These are phyloP conservation scores for Steatocranus sp. DNA, from an alignment of 2,797 vertebrate species.

Conservation along the genomic window DNA sequence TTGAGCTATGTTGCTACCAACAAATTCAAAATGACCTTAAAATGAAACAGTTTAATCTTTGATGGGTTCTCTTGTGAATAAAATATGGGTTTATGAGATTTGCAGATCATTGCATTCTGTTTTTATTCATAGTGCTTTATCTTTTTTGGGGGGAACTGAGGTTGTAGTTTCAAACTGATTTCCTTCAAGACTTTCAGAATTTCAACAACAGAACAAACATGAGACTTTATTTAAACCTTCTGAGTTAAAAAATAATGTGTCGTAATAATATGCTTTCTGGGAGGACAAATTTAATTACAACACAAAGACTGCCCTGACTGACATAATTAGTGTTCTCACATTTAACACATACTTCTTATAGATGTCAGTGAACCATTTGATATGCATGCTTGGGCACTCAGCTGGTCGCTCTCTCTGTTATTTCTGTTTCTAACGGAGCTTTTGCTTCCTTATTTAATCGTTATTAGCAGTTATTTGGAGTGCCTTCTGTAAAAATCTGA, in stretches of 20 bases:
- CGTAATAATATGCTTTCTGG: background rate
- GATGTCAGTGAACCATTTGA: background rate
- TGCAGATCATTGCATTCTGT: background rate
- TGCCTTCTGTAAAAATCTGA: background rate
- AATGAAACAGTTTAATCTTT: background rate
- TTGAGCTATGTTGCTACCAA: background rate
- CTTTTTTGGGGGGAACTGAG: rapidly evolving
- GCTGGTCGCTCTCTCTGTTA: background rate
- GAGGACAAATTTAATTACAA: constrained; percentile 1
- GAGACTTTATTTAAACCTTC: background rate
- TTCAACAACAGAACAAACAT: background rate
- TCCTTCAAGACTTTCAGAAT: background rate
- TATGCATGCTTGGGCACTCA: background rate
- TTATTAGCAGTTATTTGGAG: background rate
- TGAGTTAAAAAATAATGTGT: background rate
- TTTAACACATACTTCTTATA: constrained; percentile 6
- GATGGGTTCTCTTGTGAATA: background rate
- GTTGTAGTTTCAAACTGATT: background rate
- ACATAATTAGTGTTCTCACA: constrained; percentile 19
- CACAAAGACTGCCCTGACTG: background rate
- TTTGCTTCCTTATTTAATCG: background rate
- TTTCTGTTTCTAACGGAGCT: background rate
- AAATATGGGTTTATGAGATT: background rate
- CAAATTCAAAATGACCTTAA: background rate
- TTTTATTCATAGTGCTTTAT: background rate